Conservation (phyloP, 2,888 invertebrate genomes). For the Monoplex corrugatus region DNA sequence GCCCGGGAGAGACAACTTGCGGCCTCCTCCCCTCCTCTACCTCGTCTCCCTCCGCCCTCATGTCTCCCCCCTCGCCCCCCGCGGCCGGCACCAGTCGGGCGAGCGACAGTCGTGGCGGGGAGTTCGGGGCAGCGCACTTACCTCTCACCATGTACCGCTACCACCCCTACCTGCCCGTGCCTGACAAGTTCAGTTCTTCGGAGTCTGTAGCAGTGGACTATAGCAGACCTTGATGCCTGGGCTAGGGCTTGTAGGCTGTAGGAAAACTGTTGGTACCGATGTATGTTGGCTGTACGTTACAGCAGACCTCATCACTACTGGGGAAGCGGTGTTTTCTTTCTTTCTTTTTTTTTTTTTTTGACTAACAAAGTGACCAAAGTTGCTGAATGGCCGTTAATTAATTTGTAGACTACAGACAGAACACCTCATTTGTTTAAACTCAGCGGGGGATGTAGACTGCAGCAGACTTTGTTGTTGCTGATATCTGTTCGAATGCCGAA, state of each 20-base stretch:
- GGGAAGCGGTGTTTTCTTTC: no score
- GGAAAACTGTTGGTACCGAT: no score
- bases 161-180: constrained; percentile 72
- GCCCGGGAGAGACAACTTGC: constrained; percentile 32
- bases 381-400: no score
- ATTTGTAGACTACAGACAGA: no score
- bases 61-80: constrained; percentile 23
- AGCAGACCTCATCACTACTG: no score
- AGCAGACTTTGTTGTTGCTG: no score
- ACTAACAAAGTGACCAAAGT: no score
- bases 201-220: constrained; percentile 51
- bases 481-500: no score
- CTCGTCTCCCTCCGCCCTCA: constrained; percentile 63
- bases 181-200: constrained; percentile 56
- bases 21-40: constrained; percentile 51
- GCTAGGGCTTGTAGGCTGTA: background rate
- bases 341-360: no score
- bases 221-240: constrained; percentile 43
- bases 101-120: background rate
- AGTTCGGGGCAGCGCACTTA: constrained; percentile 7
- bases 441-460: no score
- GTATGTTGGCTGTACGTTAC: no score
- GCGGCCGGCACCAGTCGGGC: background rate
- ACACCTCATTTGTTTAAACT: no score
- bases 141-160: constrained; percentile 69